A percentile compares a stretch with the other conserved stretches of the same genome.
phyloP scores from a whole-genome alignment of 2,113 vertebrate species.

The Cyprinodon tularosa region DNA sequence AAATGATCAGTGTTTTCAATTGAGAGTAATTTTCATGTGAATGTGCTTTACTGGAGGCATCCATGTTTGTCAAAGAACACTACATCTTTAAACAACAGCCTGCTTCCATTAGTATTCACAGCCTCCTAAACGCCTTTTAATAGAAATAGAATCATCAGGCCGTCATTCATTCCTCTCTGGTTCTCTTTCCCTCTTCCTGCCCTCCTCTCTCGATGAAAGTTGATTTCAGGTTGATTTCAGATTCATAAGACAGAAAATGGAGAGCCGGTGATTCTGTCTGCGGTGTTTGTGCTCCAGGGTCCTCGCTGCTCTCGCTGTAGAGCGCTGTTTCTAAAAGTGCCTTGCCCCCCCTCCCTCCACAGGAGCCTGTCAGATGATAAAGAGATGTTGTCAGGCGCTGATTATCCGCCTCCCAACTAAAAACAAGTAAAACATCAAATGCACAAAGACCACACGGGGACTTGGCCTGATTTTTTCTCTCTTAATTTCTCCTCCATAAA shows the following conservation, averaged over 20 bases:
- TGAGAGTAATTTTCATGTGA: no score
- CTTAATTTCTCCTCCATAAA: slow-evolving; percentile 25
- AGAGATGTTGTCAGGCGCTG: slow-evolving; percentile 65
- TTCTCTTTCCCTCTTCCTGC: not conserved
- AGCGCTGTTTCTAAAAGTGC: slow-evolving; percentile 52
- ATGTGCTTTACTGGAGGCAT: no score
- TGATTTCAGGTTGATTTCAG: slow-evolving; percentile 70
- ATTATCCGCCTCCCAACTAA: slow-evolving; percentile 69
- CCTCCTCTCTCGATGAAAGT: slow-evolving; percentile 55
- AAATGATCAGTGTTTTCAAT: no score
- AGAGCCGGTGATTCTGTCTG: slow-evolving; percentile 51
- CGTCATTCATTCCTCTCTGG: not conserved
- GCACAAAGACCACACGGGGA: slow-evolving; percentile 59
- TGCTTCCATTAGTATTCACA: no score
- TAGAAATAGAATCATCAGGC: no score
- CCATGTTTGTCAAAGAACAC: no score
- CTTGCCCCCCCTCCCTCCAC: slow-evolving; percentile 18
- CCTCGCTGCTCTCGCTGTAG: slow-evolving; percentile 44
- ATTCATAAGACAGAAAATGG: slow-evolving; percentile 71
- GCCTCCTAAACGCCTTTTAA: no score
- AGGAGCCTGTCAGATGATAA: slow-evolving; percentile 68
- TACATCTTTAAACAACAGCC: no score
- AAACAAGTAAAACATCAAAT: slow-evolving; percentile 68
- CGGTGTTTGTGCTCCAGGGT: slow-evolving; percentile 68
- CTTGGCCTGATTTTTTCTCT: slow-evolving; percentile 35